Base-by-base conservation (phyloP, 2,113 vertebrate genomes). In the Chaenocephalus aceratus region DNA sequence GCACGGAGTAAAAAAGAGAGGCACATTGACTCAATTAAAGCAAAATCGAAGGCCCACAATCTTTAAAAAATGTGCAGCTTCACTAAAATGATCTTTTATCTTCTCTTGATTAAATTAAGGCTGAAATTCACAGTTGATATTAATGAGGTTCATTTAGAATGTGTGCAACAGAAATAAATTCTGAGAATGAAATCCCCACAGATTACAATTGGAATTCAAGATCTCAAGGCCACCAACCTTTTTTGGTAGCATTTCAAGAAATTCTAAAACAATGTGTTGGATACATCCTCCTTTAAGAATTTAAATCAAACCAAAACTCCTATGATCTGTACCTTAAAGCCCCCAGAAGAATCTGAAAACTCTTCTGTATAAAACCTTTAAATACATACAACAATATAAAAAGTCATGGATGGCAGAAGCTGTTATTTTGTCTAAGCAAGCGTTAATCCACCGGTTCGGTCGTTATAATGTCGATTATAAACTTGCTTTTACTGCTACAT, bases 231-330 rank as follows among this genome's bases (percentile, higher is more conserved):
- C 60, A 88, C 61, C 45, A 21, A 11, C 54, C 9, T 41, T 46
- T 69, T 88, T 72, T 34, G 87, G 78, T 77, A 86, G 85, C 82
- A 68, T 44, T 68, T 87, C 74, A 81, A 90, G 78, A 78, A 26
- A 71, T 68, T 71, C 52, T 49, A 41, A 5, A 59, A 57, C 5
- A 67, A 63, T 26, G 41, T 10, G 12, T 44, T 5, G 10, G 14
- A 21, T 63, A 16, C 44, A 1, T 45, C 26, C 58, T 36, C 2
- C 26, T 58, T 34, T 53, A 66, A 69, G 18, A 57, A 30, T n/a
- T 18, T 4, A 67, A 57, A 23, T 74, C n/a, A 64, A 76, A 67
- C 49, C 18, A 67, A 48, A 79, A 18, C 9, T 52, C 57, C 72
- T 74, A 13, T 14, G 13, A 58, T 52, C 36, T 49, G 18, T 46